These are phyloP conservation scores for Chrysochloris asiatica DNA, from an alignment of 2,113 vertebrate genomes.

Conservation along the genomic window DNA sequence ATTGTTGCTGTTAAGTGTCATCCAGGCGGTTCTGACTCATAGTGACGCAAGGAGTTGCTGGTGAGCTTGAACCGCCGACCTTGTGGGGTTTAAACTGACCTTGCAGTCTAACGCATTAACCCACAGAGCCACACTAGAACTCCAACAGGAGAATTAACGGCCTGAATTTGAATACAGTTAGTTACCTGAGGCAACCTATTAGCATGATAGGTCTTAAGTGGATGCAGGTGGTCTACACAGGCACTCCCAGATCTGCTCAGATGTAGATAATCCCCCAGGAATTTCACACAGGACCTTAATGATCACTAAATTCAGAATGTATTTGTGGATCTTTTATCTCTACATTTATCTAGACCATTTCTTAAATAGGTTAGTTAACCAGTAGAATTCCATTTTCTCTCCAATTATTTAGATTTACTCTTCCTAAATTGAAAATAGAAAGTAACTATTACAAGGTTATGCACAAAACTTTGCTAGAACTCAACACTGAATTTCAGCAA, in stretches of 20 bases:
- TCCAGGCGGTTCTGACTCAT: no score
- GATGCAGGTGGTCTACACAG: neutral
- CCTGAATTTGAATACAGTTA: neutral
- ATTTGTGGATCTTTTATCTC: conserved; percentile 7
- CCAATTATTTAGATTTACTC: neutral
- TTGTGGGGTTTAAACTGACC: no score
- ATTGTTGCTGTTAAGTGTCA: neutral
- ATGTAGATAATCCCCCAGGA: neutral
- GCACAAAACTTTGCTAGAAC: conserved; percentile 16
- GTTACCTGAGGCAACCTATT: neutral
- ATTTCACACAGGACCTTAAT: neutral
- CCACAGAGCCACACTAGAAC: no score
- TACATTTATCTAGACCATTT: conserved; percentile 11
- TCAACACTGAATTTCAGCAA: neutral
- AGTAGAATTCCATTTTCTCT: neutral
- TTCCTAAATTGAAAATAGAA: neutral
- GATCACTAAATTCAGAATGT: conserved; percentile 25
- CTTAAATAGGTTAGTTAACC: neutral
- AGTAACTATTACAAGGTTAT: neutral
- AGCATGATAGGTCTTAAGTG: neutral
- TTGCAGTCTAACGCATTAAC: no score
- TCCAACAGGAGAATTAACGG: neutral
- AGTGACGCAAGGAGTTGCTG: no score
- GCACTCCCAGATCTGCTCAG: neutral
- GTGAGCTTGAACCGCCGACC: no score